Evolutionary conservation across 2,888 invertebrate species (phyloP).

Genomic region (Ischnura elegans): DNA sequence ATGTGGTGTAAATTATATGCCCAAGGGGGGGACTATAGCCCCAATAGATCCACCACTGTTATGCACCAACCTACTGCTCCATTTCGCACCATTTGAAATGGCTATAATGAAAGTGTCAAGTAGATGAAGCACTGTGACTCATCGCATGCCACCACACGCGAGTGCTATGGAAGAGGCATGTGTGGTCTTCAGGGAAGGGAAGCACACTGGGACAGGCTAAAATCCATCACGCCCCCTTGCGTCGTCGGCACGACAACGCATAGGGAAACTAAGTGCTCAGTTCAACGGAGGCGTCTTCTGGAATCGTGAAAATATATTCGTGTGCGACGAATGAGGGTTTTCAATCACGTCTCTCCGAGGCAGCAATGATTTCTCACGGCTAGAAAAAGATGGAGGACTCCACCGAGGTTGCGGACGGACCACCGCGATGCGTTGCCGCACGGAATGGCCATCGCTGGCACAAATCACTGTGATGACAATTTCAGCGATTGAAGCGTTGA

Average conservation of each 20-base stretch:
- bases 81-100: no score
- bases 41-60: no score
- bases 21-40: no score
- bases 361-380: not conserved
- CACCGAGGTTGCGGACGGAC: not conserved
- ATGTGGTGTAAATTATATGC: no score
- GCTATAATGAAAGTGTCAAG: no score
- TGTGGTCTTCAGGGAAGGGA: not conserved
- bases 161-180: not conserved
- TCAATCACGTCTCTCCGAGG: not conserved
- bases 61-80: no score
- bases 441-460: no score
- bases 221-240: not conserved
- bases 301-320: not conserved
- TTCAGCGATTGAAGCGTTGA: no score
- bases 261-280: no score
- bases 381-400: not conserved
- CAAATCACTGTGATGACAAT: no score
- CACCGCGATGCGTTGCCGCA: not conserved
- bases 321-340: not conserved
- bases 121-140: not conserved
- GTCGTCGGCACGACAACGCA: not conserved
- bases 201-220: not conserved
- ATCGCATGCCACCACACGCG: no score
- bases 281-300: not conserved